phyloP scores from a whole-genome alignment of 2,113 vertebrate genomes.

The Gila orcuttii region DNA sequence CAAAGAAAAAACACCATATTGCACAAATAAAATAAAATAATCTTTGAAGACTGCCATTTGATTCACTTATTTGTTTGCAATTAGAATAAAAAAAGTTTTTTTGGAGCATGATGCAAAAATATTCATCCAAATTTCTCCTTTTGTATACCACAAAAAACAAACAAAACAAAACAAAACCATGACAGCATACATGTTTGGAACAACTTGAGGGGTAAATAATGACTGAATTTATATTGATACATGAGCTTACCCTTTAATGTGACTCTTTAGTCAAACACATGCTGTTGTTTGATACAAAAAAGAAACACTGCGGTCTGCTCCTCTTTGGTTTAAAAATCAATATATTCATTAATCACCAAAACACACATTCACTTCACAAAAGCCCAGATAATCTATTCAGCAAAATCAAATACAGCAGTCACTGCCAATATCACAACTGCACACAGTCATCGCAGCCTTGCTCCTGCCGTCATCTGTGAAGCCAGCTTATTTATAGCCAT shows the following conservation, averaged over 20 bases:
- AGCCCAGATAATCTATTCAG: constrained; percentile 4
- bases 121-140: background rate
- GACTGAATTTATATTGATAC: background rate
- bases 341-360: constrained; percentile 44
- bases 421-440: background rate
- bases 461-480: background rate
- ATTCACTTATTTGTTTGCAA: background rate
- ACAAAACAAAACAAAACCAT: background rate
- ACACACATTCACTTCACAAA: constrained; percentile 24
- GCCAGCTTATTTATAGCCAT: background rate
- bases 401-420: constrained; percentile 14
- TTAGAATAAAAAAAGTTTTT: background rate
- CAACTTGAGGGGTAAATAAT: background rate
- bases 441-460: background rate
- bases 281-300: constrained; percentile 30
- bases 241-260: constrained; percentile 11
- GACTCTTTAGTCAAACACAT: constrained; percentile 39
- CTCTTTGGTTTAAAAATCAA: constrained; percentile 40
- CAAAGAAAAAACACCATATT: background rate
- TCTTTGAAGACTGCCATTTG: background rate
- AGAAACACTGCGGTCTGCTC: background rate
- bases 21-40: background rate
- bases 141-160: background rate
- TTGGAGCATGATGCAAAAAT: background rate
- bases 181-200: background rate